Base-by-base conservation (phyloP, 2,113 vertebrate species). In the Notechis scutatus region DNA sequence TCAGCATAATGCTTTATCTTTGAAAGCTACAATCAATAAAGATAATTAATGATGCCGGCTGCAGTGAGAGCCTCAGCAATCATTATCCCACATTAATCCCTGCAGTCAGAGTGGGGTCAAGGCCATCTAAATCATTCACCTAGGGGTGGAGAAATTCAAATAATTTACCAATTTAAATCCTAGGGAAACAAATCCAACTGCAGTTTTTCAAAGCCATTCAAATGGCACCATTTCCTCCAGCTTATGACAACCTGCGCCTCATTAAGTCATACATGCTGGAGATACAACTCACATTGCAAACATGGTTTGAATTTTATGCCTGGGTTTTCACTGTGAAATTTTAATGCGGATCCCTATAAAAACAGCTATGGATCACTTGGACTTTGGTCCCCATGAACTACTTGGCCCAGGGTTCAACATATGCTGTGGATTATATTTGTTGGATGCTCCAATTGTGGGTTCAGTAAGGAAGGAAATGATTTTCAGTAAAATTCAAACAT, bases 21-120 rank as follows among this genome's bases (percentile, higher is more conserved):
- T 98, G 99, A 99, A 98, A 99, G 98, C 98, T 98, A 98, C 99
- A 99, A 99, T 99, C 99, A 99, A 99, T 99, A 99, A 99, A 98
- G 99, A 99, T 99, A 99, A 99, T 99, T 99, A 99, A 99, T 99
- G 99, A 99, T 99, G 99, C 99, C 98, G 98, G 98, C 98, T 98
- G 98, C 98, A 99, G 99, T 99, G 99, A 99, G 99, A 98, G 98
- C 98, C 99, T 99, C 98, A 99, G 99, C 99, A 99, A 99, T 99
- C 99, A 99, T 99, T 99, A 98, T 98, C 97, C 98, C 97, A 98
- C 99, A 99, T 99, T 99, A 99, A 99, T 99, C 99, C 98, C 98
- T 98, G 98, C 98, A 99, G 98, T 99, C 98, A 98, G 98, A 96
- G 97, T 96, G 97, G 98, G 99, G 99, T 99, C 99, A 99, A 99